Evolutionary conservation across 2,888 invertebrate species (phyloP).

Genomic region (Deilephila porcellus): DNA sequence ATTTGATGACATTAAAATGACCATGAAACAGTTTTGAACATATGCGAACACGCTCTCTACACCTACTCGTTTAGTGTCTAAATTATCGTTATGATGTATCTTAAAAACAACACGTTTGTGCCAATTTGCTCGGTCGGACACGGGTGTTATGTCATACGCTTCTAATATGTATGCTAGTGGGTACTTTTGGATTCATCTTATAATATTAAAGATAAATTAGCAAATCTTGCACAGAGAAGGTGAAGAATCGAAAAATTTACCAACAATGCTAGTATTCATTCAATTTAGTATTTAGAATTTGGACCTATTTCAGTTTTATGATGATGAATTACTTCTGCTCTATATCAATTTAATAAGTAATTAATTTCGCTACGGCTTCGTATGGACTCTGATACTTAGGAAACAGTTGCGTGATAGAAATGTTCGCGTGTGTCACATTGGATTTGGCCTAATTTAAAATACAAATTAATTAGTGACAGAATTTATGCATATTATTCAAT

Average conservation of each 20-base stretch:
- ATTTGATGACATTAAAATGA: constrained; percentile 67
- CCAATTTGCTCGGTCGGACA: constrained; percentile 49
- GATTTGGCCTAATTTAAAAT: constrained; percentile 52
- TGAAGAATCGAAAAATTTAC: not conserved
- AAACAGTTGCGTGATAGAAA: constrained; percentile 46
- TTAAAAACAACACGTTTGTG: constrained; percentile 41
- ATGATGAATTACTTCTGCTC: not conserved
- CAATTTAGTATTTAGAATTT: not conserved
- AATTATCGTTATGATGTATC: constrained; percentile 33
- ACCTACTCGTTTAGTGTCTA: constrained; percentile 41
- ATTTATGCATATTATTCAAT: constrained; percentile 7
- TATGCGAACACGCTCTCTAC: constrained; percentile 34
- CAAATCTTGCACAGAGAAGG: not conserved
- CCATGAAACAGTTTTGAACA: constrained; percentile 62
- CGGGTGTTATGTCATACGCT: constrained; percentile 53
- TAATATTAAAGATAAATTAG: not conserved
- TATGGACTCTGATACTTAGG: not conserved
- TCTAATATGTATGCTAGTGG: constrained; percentile 45
- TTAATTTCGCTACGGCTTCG: not conserved
- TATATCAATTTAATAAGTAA: not conserved
- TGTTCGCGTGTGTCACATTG: constrained; percentile 53
- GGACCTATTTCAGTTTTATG: not conserved
- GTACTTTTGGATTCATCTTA: not conserved
- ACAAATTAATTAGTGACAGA: constrained; percentile 45
- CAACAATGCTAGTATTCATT: not conserved